These are phyloP conservation scores for Oryctolagus cuniculus DNA, from an alignment of 2,113 vertebrate genomes.

Conservation along the genomic window mOryCun1.1 NC_091442.1:56597501-56598000, in stretches of 20 bases:
- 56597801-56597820: slow-evolving; percentile 36
- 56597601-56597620: slow-evolving; percentile 67
- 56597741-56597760: slow-evolving; percentile 50
- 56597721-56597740: slow-evolving; percentile 2
- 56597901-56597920: slow-evolving; percentile 41
- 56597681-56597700: slow-evolving; percentile 26
- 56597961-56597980: slow-evolving; percentile 64
- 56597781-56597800: slow-evolving; percentile 45
- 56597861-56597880: background rate
- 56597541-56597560: background rate
- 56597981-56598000: slow-evolving; percentile 58
- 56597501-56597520: slow-evolving; percentile 64
- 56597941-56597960: slow-evolving; percentile 63
- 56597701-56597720: slow-evolving; percentile 31
- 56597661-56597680: slow-evolving; percentile 56
- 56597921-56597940: slow-evolving; percentile 63
- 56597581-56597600: slow-evolving; percentile 57
- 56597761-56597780: background rate
- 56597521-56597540: slow-evolving; percentile 40
- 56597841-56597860: background rate
- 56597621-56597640: slow-evolving; percentile 28
- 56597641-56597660: slow-evolving; percentile 34
- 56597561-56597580: background rate
- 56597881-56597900: slow-evolving; percentile 51
- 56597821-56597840: slow-evolving; percentile 41